Percentiles rank a stretch among this genome's conserved stretches.
Evolutionary conservation across 2,113 vertebrate genomes (phyloP).

Genomic region (Eurypyga helias): DNA sequence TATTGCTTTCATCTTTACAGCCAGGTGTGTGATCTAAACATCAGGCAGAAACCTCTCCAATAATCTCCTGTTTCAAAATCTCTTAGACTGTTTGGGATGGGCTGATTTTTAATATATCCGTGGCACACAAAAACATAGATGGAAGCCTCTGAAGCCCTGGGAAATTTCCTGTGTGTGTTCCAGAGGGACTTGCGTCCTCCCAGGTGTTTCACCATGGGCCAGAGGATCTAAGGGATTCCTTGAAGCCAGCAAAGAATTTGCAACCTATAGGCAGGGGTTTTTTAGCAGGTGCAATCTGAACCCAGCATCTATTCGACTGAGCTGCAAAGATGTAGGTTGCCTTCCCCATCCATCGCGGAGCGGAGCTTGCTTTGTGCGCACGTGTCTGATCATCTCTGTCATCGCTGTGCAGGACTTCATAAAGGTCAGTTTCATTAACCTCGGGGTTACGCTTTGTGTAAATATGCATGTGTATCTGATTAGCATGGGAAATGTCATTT

Average conservation of each 20-base stretch:
- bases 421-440: neutral
- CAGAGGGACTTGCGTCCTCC: neutral
- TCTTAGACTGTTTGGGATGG: neutral
- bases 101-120: neutral
- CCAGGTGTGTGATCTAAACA: constrained; percentile 37
- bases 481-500: neutral
- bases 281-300: neutral
- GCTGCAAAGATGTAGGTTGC: neutral
- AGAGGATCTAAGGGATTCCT: neutral
- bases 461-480: neutral
- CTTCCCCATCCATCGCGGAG: neutral
- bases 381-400: neutral
- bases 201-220: neutral
- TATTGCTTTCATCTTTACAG: constrained; percentile 71
- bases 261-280: rapidly evolving
- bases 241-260: constrained; percentile 10
- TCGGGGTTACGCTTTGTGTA: neutral
- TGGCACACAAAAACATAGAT: constrained; percentile 23
- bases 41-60: constrained; percentile 25
- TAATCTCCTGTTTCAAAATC: neutral
- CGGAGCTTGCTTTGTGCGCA: neutral
- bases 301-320: neutral
- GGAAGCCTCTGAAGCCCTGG: neutral
- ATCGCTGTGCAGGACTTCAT: neutral
- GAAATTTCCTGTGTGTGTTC: neutral